Evolutionary conservation across 1,140 invertebrate species (phyloP).

Genomic region (Pseudomyrmex pallidus): DNA sequence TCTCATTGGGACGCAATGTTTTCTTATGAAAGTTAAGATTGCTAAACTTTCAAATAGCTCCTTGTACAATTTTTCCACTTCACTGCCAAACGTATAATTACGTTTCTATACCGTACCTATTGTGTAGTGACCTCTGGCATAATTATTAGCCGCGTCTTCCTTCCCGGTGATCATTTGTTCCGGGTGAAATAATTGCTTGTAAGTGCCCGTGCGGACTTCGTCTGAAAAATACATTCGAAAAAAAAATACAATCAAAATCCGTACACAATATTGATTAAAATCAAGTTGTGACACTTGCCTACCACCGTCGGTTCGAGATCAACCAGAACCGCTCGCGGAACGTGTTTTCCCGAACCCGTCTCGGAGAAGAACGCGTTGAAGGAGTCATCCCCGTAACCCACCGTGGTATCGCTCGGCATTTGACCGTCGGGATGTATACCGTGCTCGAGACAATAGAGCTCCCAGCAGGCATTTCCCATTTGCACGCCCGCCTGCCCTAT

Average conservation of each 20-base stretch:
- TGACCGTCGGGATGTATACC: slow-evolving; percentile 89
- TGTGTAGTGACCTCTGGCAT: slow-evolving; percentile 88
- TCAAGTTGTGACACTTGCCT: slow-evolving; percentile 64
- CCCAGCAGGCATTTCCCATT: slow-evolving; percentile 89
- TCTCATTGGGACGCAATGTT: slow-evolving; percentile 55
- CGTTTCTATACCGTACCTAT: slow-evolving; percentile 70
- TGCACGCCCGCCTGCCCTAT: slow-evolving; percentile 91
- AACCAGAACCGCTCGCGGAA: slow-evolving; percentile 88
- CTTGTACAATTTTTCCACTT: slow-evolving; percentile 84
- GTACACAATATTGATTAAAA: not conserved
- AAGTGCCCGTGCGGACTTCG: slow-evolving; percentile 88
- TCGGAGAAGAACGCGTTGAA: slow-evolving; percentile 89
- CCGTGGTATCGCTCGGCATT: slow-evolving; percentile 79
- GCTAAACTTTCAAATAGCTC: not conserved
- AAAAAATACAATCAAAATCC: not conserved
- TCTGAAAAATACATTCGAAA: slow-evolving; percentile 76
- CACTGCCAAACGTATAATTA: too few species aligned
- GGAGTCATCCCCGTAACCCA: slow-evolving; percentile 86
- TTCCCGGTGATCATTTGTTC: slow-evolving; percentile 90
- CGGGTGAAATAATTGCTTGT: slow-evolving; percentile 88
- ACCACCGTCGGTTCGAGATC: slow-evolving; percentile 89
- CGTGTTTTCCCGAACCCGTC: slow-evolving; percentile 86
- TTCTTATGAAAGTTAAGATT: too few species aligned
- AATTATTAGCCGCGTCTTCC: slow-evolving; percentile 86
- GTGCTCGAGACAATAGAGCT: slow-evolving; percentile 90